Conservation (phyloP, 2,888 invertebrate species). For the Drosophila pegasa region DNA sequence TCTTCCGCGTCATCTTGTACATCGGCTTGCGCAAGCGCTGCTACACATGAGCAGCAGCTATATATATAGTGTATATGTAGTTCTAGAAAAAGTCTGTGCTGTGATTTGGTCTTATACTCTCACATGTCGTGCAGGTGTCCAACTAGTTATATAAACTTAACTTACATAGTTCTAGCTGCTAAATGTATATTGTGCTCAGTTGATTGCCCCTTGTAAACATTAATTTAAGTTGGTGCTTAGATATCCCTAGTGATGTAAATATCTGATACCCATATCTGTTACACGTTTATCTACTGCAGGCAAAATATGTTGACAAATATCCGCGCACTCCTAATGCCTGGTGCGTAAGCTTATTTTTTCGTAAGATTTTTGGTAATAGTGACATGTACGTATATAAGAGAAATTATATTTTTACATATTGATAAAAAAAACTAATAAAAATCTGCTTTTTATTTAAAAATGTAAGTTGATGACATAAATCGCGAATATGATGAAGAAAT, state of each 20-base stretch:
- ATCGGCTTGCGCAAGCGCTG: constrained; percentile 87
- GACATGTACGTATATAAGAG: constrained; percentile 24
- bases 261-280: constrained; percentile 8
- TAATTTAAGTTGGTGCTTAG: constrained; percentile 45
- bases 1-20: constrained; percentile 87
- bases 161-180: constrained; percentile 18
- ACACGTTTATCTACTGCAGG: constrained; percentile 8
- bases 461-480: too few species aligned
- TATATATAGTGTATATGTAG: constrained; percentile 40
- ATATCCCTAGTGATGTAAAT: constrained; percentile 28
- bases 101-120: constrained; percentile 62
- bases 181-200: constrained; percentile 37
- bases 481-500: too few species aligned
- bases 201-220: constrained; percentile 42
- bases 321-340: background rate
- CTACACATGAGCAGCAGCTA: constrained; percentile 65
- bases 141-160: constrained; percentile 18
- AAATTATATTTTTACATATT: constrained; percentile 45
- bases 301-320: background rate
- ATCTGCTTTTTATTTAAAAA: background rate
- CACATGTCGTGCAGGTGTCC: constrained; percentile 20
- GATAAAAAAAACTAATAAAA: background rate
- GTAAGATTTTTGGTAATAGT: constrained; percentile 35
- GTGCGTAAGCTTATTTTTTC: constrained; percentile 27
- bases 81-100: constrained; percentile 63